These are phyloP conservation scores for Eudemis profundana DNA, from an alignment of 2,888 invertebrate species.

Conservation along the genomic window DNA sequence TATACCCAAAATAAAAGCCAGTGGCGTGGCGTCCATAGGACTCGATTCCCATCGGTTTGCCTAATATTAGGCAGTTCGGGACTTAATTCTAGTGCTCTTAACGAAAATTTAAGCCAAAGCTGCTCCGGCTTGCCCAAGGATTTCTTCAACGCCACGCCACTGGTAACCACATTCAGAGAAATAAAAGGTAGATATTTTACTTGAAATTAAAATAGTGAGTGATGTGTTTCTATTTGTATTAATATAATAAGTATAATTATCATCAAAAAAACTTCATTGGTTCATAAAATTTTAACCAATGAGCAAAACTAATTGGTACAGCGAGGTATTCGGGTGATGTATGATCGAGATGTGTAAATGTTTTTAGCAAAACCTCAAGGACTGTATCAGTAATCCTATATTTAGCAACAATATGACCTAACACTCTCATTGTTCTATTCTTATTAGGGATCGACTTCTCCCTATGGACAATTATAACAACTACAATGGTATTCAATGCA, in stretches of 20 bases:
- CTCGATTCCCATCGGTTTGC: too few species aligned
- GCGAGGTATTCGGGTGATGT: neutral
- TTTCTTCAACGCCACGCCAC: too few species aligned
- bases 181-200: neutral
- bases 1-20: too few species aligned
- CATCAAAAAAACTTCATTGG: neutral
- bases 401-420: conserved; percentile 52
- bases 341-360: conserved; percentile 30
- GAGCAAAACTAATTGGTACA: neutral
- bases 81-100: too few species aligned
- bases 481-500: conserved; percentile 67
- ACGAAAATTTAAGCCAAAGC: too few species aligned
- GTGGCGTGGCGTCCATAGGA: too few species aligned
- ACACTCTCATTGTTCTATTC: conserved; percentile 53
- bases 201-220: neutral
- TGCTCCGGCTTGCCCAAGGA: too few species aligned
- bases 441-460: conserved; percentile 49
- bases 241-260: neutral
- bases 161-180: too few species aligned
- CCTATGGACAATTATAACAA: conserved; percentile 55
- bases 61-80: too few species aligned
- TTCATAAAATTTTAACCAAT: neutral
- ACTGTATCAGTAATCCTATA: conserved; percentile 49
- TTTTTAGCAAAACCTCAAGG: conserved; percentile 43
- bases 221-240: neutral